Percentiles rank a stretch among this genome's conserved stretches.
Evolutionary conservation across 2,113 vertebrate genomes (phyloP).

Genomic region (Aspidoscelis tigris): DNA sequence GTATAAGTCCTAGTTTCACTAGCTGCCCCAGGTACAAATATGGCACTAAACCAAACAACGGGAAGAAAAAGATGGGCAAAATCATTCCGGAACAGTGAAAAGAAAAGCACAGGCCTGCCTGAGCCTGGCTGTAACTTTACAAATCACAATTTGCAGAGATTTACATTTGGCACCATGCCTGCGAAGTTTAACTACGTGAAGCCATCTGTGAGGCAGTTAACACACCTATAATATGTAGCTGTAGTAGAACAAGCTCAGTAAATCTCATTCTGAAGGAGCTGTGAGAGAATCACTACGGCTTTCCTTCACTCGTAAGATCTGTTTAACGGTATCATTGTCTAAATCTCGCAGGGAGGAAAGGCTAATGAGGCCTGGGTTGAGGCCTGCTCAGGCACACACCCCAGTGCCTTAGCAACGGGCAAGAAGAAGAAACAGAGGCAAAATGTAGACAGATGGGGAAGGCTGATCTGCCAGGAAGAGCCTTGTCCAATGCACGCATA

Average conservation of each 20-base stretch:
- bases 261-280: neutral
- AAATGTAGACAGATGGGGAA: neutral
- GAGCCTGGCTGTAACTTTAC: neutral
- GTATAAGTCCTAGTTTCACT: too few species aligned
- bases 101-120: too few species aligned
- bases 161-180: neutral
- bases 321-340: neutral
- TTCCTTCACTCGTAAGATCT: neutral
- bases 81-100: neutral
- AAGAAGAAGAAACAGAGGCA: neutral
- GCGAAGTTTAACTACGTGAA: neutral
- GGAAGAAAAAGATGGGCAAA: neutral
- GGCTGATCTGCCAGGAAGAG: neutral
- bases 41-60: too few species aligned
- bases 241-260: neutral
- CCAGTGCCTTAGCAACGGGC: neutral
- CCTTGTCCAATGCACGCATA: neutral
- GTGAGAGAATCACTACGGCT: neutral
- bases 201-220: too few species aligned
- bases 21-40: too few species aligned
- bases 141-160: neutral
- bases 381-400: neutral
- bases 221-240: neutral
- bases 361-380: slow-evolving; percentile 2
- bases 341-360: slow-evolving; percentile 8